These are phyloP conservation scores for Philereme transversata DNA, from an alignment of 2,888 invertebrate species.

Conservation along the genomic window DNA sequence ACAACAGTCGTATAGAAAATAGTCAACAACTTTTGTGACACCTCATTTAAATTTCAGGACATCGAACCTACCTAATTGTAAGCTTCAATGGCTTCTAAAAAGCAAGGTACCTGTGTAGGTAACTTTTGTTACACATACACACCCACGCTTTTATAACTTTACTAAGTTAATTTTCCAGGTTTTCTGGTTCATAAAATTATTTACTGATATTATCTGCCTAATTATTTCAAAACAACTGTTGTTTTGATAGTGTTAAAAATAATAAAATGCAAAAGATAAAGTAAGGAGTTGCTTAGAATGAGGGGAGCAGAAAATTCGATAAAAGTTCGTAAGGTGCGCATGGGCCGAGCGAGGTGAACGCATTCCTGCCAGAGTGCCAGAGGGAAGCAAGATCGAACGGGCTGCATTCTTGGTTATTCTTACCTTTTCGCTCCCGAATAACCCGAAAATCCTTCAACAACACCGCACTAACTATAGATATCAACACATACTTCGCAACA, in stretches of 20 bases:
- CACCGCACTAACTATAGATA: conserved; percentile 40
- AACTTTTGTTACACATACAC: too few species aligned
- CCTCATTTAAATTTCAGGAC: too few species aligned
- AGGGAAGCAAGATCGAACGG: conserved; percentile 77
- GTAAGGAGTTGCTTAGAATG: conserved; percentile 13
- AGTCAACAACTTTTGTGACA: too few species aligned
- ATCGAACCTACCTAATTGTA: too few species aligned
- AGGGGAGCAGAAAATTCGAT: conserved; percentile 58
- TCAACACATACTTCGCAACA: conserved; percentile 61
- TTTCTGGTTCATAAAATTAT: neutral
- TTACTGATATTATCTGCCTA: neutral
- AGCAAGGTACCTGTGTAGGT: too few species aligned
- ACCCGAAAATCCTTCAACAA: conserved; percentile 44
- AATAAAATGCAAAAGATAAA: neutral
- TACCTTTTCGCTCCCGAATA: conserved; percentile 63
- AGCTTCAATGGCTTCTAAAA: too few species aligned
- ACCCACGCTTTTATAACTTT: too few species aligned
- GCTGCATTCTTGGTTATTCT: conserved; percentile 77
- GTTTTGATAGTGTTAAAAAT: neutral
- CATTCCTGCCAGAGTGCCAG: conserved; percentile 67
- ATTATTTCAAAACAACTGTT: conserved; percentile 7
- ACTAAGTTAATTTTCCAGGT: neutral
- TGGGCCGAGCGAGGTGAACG: conserved; percentile 70
- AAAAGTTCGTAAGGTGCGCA: conserved; percentile 74
- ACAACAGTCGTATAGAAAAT: too few species aligned